Base-by-base conservation (phyloP, 1,140 invertebrate genomes). In the Drosophila setifemur region DNA sequence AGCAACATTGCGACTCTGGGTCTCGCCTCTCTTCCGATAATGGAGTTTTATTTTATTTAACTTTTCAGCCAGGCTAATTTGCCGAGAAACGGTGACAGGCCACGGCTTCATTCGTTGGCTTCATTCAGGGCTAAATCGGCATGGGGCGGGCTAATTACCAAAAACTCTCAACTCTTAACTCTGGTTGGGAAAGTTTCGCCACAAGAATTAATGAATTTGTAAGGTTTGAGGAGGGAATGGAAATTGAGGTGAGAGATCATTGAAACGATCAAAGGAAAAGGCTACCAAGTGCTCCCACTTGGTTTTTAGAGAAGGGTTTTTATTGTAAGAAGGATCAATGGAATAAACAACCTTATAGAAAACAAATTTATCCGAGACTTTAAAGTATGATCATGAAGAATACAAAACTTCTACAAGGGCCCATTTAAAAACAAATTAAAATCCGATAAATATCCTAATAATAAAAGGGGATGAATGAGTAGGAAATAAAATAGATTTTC, bases 131-230 rank as follows among this genome's bases (percentile, higher is more conserved):
- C 58, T 70, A 37, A 53, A 11, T 35, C 58, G 60, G 57, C 18
- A 66, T 68, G 64, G 64, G 63, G 64, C 64, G 70, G 49, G 37
- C 69, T 76, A 71, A 68, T 68, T 68, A 55, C 61, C 42, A 16
- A 49, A 16, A 49, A 44, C 11, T 35, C 31, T 35, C 12, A 16
- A 16, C 33, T 16, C 12, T 26, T 40, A 78, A 73, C 58, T 66
- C 53, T 54, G 47, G 73, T 67, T 61, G 76, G 71, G 75, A 79
- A 79, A 81, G 76, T 77, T 76, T 49, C 14, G 33, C 37, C 19
- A 29, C 25, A 43, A 61, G 54, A 78, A 61, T 66, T 79, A 79
- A 78, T 79, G 75, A 74, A 69, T 50, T 50, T 21, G 57, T 58
- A 28, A 58, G 57, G 11, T 33, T 18, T n/a, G 23, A 12, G 9